Percentiles rank a stretch among this genome's conserved stretches.
phyloP scores from a whole-genome alignment of 2,888 invertebrate genomes.

The Schizotus pectinicornis region DNA sequence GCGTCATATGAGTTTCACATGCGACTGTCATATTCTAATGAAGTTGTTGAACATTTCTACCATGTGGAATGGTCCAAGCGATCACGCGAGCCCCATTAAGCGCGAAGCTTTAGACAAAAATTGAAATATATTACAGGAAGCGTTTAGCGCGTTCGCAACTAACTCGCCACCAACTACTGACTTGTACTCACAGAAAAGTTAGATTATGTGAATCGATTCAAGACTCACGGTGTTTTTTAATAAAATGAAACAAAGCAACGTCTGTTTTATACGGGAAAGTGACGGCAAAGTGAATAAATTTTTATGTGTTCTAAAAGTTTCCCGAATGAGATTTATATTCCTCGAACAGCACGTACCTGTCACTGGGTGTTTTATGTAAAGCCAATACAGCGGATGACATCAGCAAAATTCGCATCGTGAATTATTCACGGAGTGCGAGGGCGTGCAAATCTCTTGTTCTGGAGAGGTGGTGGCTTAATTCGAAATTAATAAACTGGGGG shows the following conservation, averaged over 20 bases:
- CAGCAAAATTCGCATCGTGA: conserved; percentile 35
- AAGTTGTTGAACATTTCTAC: conserved; percentile 48
- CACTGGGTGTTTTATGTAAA: conserved; percentile 38
- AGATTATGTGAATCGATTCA: too few relatives aligned
- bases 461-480: conserved; percentile 3
- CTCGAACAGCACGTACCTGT: conserved; percentile 35
- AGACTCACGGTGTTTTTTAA: too few relatives aligned
- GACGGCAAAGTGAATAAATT: conserved; percentile 22
- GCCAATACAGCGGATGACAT: conserved; percentile 39
- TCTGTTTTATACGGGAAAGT: conserved; percentile 16
- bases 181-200: too few relatives aligned
- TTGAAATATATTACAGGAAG: background rate
- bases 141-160: too few relatives aligned
- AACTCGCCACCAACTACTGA: too few relatives aligned
- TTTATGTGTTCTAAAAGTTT: conserved; percentile 23
- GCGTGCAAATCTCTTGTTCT: conserved; percentile 11
- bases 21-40: conserved; percentile 50
- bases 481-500: conserved; percentile 10
- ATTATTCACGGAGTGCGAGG: conserved; percentile 32
- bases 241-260: conserved; percentile 13
- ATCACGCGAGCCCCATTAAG: conserved; percentile 22
- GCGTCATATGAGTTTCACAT: conserved; percentile 42
- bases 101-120: background rate
- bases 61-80: conserved; percentile 11
- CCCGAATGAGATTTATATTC: conserved; percentile 33